Evolutionary conservation across 2,113 vertebrate species (phyloP).

Genomic region (Crocuta crocuta): DNA sequence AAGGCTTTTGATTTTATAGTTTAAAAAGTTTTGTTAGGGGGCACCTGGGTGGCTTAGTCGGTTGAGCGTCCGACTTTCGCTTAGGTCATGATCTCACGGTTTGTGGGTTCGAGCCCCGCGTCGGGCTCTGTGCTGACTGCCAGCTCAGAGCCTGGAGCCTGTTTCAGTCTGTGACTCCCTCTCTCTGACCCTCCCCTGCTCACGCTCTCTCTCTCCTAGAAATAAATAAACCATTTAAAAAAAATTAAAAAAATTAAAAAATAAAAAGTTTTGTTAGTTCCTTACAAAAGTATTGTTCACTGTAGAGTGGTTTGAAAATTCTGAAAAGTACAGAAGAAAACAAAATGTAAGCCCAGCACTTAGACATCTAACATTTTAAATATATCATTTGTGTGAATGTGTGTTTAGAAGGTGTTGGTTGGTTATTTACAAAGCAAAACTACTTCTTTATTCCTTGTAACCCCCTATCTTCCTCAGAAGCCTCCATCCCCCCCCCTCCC

Average conservation of each 20-base stretch:
- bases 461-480: not conserved
- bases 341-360: not conserved
- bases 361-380: conserved; percentile 15
- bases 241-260: too few relatives aligned
- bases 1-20: not conserved
- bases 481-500: not conserved
- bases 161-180: too few relatives aligned
- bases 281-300: not conserved
- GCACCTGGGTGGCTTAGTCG: too few relatives aligned
- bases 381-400: not conserved
- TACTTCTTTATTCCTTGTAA: not conserved
- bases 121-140: too few relatives aligned
- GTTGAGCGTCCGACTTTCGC: too few relatives aligned
- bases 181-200: too few relatives aligned
- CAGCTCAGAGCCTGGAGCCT: too few relatives aligned
- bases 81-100: too few relatives aligned
- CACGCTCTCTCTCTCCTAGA: too few relatives aligned
- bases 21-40: not conserved
- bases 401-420: not conserved
- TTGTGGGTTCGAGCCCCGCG: too few relatives aligned
- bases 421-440: not conserved
- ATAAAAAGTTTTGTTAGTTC: not conserved
- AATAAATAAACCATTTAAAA: too few relatives aligned
- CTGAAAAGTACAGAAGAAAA: not conserved
- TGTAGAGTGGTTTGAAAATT: not conserved